Evolutionary conservation across 2,888 invertebrate species (phyloP).

Genomic region (Euproctis similis): DNA sequence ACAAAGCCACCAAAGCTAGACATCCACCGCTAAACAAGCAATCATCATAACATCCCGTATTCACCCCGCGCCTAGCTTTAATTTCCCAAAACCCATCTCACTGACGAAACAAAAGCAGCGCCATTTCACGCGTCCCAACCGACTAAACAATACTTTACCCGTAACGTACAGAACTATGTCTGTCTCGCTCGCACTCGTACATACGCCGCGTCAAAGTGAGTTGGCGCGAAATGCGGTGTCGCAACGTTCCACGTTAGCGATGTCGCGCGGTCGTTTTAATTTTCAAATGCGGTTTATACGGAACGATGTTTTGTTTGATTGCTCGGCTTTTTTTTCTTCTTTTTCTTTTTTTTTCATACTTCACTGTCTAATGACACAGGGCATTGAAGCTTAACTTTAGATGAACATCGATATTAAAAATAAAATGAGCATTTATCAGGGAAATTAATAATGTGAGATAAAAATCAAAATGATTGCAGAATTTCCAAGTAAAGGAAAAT

Average conservation of each 20-base stretch:
- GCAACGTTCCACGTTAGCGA: slow-evolving; percentile 38
- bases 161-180: slow-evolving; percentile 44
- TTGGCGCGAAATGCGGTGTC: slow-evolving; percentile 55
- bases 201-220: slow-evolving; percentile 21
- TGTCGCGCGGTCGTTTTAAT: slow-evolving; percentile 65
- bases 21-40: slow-evolving; percentile 55
- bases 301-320: slow-evolving; percentile 54
- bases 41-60: slow-evolving; percentile 55
- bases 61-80: slow-evolving; percentile 57
- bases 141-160: slow-evolving; percentile 59
- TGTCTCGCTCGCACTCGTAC: slow-evolving; percentile 38
- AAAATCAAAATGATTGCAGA: no score
- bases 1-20: slow-evolving; percentile 18
- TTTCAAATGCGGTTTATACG: slow-evolving; percentile 67
- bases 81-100: slow-evolving; percentile 65
- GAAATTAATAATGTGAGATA: no score
- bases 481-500: no score
- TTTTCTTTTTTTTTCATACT: slow-evolving; percentile 19
- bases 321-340: slow-evolving; percentile 33
- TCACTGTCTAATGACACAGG: slow-evolving; percentile 13
- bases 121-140: slow-evolving; percentile 72
- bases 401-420: slow-evolving; percentile 21
- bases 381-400: slow-evolving; percentile 17
- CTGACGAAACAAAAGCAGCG: slow-evolving; percentile 57
- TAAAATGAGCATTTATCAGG: no score